A percentile compares a stretch with the other conserved stretches of the same genome.
These are phyloP conservation scores for Cryptomyrus ogoouensis DNA, from an alignment of 2,113 vertebrate genomes.

Conservation along the genomic window DNA sequence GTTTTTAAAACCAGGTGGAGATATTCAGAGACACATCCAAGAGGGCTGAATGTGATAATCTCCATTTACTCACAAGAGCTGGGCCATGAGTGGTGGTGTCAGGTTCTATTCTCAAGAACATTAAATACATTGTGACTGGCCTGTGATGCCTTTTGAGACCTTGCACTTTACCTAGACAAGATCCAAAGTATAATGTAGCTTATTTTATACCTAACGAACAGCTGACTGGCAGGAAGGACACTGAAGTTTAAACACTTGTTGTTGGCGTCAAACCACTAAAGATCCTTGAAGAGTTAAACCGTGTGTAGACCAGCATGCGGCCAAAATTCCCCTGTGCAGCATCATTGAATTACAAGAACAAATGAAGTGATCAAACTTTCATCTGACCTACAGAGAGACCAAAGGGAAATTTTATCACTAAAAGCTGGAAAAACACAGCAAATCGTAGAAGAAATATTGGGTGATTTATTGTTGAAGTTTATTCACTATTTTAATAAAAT, in stretches of 20 bases:
- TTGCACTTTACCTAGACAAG: constrained; percentile 9
- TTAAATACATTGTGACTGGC: background rate
- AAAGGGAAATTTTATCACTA: background rate
- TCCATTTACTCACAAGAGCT: constrained; percentile 10
- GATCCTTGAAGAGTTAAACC: background rate
- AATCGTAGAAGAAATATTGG: background rate
- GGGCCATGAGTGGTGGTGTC: background rate
- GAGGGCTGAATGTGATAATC: background rate
- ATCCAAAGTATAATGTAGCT: background rate
- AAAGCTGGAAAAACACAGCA: background rate
- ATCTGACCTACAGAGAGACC: constrained; percentile 5
- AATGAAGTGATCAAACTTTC: background rate
- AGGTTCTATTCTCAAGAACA: background rate
- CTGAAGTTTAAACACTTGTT: background rate
- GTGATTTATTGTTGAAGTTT: background rate
- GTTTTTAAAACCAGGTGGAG: background rate
- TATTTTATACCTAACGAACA: background rate
- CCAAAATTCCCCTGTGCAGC: background rate
- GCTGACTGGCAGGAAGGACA: background rate
- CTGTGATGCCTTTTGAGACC: background rate
- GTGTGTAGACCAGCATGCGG: background rate
- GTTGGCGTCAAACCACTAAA: background rate
- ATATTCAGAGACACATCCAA: background rate
- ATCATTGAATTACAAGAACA: constrained; percentile 3
- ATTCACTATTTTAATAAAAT: background rate